A percentile compares a stretch with the other conserved stretches of the same genome.
Conservation (phyloP, 2,113 vertebrate species). For the Anolis carolinensis region DNA sequence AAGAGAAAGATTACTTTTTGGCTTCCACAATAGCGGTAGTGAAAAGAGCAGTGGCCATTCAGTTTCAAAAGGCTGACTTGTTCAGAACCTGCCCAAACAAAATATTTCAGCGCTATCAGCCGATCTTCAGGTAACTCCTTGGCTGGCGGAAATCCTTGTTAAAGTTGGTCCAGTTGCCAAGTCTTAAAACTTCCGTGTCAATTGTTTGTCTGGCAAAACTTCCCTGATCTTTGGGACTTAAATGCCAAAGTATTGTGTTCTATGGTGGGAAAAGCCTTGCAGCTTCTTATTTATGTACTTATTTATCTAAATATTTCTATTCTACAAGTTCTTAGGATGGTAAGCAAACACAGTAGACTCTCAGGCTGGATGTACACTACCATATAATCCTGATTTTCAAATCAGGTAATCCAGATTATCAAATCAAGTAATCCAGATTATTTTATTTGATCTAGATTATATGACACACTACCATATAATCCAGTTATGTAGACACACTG, state of each 20-base stretch:
- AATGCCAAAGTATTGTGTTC: neutral
- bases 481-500: no score
- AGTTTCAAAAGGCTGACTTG: conserved; percentile 59
- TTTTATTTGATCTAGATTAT: no score
- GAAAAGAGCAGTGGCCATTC: conserved; percentile 43
- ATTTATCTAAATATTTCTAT: no score
- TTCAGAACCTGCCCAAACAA: conserved; percentile 41
- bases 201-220: conserved; percentile 50
- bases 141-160: conserved; percentile 51
- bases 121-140: conserved; percentile 64
- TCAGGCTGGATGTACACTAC: no score
- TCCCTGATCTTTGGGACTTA: conserved; percentile 43
- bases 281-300: no score
- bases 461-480: no score
- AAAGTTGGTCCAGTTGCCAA: conserved; percentile 42
- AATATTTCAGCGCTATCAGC: conserved; percentile 63
- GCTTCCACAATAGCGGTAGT: conserved; percentile 47
- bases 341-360: no score
- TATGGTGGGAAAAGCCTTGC: neutral
- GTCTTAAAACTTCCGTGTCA: conserved; percentile 54
- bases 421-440: no score
- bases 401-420: no score
- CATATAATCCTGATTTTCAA: no score
- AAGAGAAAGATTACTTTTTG: conserved; percentile 59
- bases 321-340: no score